Conservation (phyloP, 1,140 invertebrate genomes). For the Tribolium madens region DNA sequence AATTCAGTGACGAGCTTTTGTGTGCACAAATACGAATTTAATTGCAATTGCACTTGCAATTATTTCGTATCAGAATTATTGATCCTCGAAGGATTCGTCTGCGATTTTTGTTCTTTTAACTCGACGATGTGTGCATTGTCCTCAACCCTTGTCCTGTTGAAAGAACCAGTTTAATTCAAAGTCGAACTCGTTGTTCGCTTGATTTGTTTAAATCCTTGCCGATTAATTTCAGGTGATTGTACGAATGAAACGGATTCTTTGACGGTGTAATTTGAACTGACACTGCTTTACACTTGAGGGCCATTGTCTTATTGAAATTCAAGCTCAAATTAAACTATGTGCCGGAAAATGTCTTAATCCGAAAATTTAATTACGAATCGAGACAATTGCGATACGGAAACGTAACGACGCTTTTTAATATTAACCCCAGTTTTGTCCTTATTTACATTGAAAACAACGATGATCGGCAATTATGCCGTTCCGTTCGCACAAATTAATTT, state of each 20-base stretch:
- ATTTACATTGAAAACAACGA: background rate
- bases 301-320: slow-evolving; percentile 48
- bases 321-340: slow-evolving; percentile 41
- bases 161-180: slow-evolving; percentile 52
- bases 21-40: slow-evolving; percentile 19
- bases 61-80: too few species aligned
- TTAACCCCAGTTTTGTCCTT: too few species aligned
- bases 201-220: slow-evolving; percentile 55
- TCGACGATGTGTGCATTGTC: too few species aligned
- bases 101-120: too few species aligned
- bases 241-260: slow-evolving; percentile 55
- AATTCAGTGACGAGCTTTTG: background rate
- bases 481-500: slow-evolving; percentile 34
- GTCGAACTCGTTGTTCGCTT: slow-evolving; percentile 46
- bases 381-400: too few species aligned
- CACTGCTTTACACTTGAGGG: slow-evolving; percentile 23
- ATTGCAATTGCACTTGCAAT: slow-evolving; percentile 37
- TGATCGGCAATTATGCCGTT: slow-evolving; percentile 20
- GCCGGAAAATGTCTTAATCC: slow-evolving; percentile 46
- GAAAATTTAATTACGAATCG: slow-evolving; percentile 43
- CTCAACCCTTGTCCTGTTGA: background rate
- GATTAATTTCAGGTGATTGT: slow-evolving; percentile 57
- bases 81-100: too few species aligned
- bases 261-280: slow-evolving; percentile 52
- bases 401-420: background rate